Evolutionary conservation across 2,797 vertebrate species (phyloP).

Genomic region (Anguilla marmorata): DNA sequence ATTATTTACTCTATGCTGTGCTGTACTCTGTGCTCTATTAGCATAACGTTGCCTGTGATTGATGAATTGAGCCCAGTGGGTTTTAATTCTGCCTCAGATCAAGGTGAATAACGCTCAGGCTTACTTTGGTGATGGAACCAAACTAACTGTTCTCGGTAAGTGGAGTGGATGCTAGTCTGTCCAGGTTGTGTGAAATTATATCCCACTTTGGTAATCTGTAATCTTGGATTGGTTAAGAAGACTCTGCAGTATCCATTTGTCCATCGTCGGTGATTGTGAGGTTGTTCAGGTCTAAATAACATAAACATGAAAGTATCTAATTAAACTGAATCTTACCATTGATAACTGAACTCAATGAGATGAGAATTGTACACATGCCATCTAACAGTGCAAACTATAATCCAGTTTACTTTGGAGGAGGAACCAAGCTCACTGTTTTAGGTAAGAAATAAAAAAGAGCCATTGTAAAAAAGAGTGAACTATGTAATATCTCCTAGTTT

Average conservation of each 20-base stretch:
- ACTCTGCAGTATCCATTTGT: background rate
- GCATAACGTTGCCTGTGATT: background rate
- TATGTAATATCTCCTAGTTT: background rate
- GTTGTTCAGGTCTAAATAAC: background rate
- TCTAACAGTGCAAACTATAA: conserved; percentile 11
- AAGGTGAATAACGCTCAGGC: conserved; percentile 15
- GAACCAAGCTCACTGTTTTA: conserved; percentile 35
- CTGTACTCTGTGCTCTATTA: background rate
- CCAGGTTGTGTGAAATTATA: background rate
- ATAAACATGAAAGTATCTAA: background rate
- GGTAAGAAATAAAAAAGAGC: conserved; percentile 15
- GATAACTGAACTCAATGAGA: background rate
- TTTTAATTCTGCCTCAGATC: conserved; percentile 11
- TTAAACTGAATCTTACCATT: background rate
- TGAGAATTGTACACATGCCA: background rate
- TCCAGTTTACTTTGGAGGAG: conserved; percentile 25
- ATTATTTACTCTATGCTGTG: background rate
- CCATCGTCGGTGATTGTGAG: background rate
- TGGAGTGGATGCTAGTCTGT: background rate
- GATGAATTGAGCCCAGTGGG: background rate
- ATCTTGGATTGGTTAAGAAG: background rate
- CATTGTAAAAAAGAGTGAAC: background rate
- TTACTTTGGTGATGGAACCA: conserved; percentile 24
- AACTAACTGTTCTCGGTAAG: conserved; percentile 31
- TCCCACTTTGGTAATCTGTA: background rate